phyloP scores from a whole-genome alignment of 2,888 invertebrate species.

The Micoletzkya japonica region DNA sequence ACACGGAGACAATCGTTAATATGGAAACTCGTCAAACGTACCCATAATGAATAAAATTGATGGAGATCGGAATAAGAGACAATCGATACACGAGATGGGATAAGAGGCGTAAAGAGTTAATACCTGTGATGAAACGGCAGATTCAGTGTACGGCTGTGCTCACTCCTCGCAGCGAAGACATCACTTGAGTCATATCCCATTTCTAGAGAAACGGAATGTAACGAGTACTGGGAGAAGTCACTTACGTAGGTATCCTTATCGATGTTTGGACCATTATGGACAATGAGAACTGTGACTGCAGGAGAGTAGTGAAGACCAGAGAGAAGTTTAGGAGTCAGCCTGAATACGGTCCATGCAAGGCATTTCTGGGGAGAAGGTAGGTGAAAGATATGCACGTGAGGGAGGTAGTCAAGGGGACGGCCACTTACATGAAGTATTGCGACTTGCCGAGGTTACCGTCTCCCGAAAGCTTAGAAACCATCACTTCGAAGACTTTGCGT shows the following conservation, averaged over 20 bases:
- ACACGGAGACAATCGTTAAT: too few relatives aligned
- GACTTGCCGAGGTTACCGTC: slow-evolving; percentile 49
- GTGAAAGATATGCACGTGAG: too few relatives aligned
- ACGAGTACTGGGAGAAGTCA: background rate
- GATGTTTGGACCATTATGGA: slow-evolving; percentile 30
- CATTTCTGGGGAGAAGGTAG: too few relatives aligned
- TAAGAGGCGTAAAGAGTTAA: too few relatives aligned
- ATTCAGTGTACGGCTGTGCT: too few relatives aligned
- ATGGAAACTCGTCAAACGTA: too few relatives aligned
- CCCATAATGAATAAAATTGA: too few relatives aligned
- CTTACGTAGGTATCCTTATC: slow-evolving; percentile 19
- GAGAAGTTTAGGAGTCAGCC: slow-evolving; percentile 50
- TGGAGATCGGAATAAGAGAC: too few relatives aligned
- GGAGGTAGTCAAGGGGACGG: background rate
- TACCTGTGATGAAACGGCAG: too few relatives aligned
- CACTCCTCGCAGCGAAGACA: too few relatives aligned
- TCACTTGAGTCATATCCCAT: slow-evolving; percentile 17
- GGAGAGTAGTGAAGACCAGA: slow-evolving; percentile 49
- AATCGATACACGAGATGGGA: too few relatives aligned
- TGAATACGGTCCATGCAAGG: slow-evolving; percentile 26
- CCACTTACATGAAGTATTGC: slow-evolving; percentile 58
- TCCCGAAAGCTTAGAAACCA: slow-evolving; percentile 54
- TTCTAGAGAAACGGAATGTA: slow-evolving; percentile 12
- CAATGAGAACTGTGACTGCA: slow-evolving; percentile 44
- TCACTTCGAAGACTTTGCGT: slow-evolving; percentile 60